phyloP scores from a whole-genome alignment of 2,113 vertebrate genomes.

The Ammospiza caudacuta region DNA sequence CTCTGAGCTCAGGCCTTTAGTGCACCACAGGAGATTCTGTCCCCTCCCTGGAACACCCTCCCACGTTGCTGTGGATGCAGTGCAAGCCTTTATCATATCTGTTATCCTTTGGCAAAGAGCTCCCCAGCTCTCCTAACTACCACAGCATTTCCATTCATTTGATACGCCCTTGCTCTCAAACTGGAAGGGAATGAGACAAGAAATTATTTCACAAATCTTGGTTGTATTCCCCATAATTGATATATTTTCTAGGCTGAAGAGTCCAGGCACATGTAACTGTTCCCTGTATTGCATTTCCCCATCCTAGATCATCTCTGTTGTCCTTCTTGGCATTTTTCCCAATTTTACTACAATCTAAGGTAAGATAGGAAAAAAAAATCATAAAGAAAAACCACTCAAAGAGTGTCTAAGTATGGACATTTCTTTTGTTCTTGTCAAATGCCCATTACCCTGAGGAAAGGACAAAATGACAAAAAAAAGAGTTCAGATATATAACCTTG shows the following conservation, averaged over 20 bases:
- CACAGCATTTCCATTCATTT: neutral
- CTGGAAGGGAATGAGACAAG: neutral
- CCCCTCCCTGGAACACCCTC: neutral
- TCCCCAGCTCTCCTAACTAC: neutral
- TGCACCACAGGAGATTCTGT: neutral
- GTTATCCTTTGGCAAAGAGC: neutral
- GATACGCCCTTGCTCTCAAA: neutral
- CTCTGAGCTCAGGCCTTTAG: neutral
- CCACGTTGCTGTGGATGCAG: neutral
- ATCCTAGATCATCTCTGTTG: neutral
- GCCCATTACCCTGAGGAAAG: neutral
- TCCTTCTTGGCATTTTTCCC: neutral
- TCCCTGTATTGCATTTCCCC: neutral
- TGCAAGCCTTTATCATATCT: neutral
- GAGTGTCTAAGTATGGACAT: rapidly evolving
- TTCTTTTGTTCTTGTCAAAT: neutral
- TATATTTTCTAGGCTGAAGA: neutral
- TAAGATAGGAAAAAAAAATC: neutral
- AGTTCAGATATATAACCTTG: neutral
- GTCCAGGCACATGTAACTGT: neutral
- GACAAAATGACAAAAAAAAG: neutral
- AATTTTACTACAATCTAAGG: neutral
- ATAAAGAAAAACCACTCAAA: neutral
- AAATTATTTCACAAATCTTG: neutral
- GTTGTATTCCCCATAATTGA: neutral